Evolutionary conservation across 2,888 invertebrate species (phyloP).

Genomic region (Campopleginae sp.): DNA sequence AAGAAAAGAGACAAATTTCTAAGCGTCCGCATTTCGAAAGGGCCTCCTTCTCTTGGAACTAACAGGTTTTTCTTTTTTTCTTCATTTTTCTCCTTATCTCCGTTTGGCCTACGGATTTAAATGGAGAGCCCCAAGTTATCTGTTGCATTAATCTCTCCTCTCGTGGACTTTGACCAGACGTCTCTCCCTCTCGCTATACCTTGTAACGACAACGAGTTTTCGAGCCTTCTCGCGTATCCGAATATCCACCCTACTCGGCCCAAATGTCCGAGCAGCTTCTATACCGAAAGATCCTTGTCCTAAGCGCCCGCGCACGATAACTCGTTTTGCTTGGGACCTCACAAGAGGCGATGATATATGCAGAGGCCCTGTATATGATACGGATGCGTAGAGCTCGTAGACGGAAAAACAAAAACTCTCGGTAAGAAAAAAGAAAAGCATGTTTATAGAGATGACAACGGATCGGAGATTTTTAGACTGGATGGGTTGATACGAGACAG

Average conservation of each 20-base stretch:
- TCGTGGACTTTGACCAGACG: constrained; percentile 50
- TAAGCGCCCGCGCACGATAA: constrained; percentile 76
- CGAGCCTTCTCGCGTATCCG: constrained; percentile 67
- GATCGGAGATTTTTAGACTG: constrained; percentile 5
- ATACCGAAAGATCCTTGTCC: constrained; percentile 68
- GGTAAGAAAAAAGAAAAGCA: constrained; percentile 1
- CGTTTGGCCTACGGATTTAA: constrained; percentile 4
- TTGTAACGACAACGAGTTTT: constrained; percentile 80
- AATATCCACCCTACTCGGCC: constrained; percentile 7
- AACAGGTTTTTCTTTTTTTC: constrained; percentile 33
- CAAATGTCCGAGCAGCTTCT: constrained; percentile 36
- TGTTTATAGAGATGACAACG: neutral
- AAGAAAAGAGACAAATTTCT: constrained; percentile 4
- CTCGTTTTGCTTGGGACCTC: constrained; percentile 64
- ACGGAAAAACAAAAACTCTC: constrained; percentile 21
- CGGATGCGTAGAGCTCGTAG: constrained; percentile 47
- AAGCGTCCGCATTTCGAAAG: constrained; percentile 5
- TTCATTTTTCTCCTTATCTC: constrained; percentile 20
- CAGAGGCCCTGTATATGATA: constrained; percentile 46
- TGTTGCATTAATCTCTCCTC: constrained; percentile 32
- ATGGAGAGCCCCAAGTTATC: constrained; percentile 32
- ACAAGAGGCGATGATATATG: constrained; percentile 73
- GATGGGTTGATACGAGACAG: neutral
- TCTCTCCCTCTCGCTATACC: constrained; percentile 22
- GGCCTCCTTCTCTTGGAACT: neutral